phyloP scores from a whole-genome alignment of 2,888 invertebrate genomes.

The Metalampra italica region DNA sequence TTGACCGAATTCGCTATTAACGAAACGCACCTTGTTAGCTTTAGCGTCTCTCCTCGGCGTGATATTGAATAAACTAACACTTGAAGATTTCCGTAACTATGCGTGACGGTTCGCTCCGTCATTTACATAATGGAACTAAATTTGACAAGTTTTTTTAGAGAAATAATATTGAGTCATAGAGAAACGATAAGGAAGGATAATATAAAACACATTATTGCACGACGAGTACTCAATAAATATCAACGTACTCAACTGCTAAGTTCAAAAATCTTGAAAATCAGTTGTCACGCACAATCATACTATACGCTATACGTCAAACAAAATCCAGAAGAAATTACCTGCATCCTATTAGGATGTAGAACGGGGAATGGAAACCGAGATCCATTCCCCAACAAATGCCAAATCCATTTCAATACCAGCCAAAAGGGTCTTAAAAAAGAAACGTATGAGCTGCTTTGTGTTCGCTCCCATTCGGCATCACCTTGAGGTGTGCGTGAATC shows the following conservation, averaged over 20 bases:
- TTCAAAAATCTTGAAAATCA: no score
- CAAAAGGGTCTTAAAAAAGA: background rate
- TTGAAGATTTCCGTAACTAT: slow-evolving; percentile 5
- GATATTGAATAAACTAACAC: slow-evolving; percentile 31
- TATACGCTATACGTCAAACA: no score
- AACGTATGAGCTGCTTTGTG: background rate
- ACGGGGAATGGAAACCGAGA: background rate
- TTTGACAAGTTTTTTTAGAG: background rate
- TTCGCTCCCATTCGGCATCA: slow-evolving; percentile 39
- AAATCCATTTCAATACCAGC: background rate
- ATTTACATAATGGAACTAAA: background rate
- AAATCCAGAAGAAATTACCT: no score
- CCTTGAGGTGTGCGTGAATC: slow-evolving; percentile 74
- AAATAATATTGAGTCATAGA: no score
- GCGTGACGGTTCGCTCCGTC: background rate
- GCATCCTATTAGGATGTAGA: no score
- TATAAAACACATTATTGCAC: no score
- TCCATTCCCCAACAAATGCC: background rate
- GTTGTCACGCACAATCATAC: no score
- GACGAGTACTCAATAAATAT: no score
- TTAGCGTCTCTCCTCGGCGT: slow-evolving; percentile 13
- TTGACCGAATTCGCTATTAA: no score
- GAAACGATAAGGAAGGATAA: no score
- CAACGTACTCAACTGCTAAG: no score
- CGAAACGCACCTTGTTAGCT: no score